These are phyloP conservation scores for Hippolais icterina DNA, from an alignment of 2,113 vertebrate species.

Conservation along the genomic window DNA sequence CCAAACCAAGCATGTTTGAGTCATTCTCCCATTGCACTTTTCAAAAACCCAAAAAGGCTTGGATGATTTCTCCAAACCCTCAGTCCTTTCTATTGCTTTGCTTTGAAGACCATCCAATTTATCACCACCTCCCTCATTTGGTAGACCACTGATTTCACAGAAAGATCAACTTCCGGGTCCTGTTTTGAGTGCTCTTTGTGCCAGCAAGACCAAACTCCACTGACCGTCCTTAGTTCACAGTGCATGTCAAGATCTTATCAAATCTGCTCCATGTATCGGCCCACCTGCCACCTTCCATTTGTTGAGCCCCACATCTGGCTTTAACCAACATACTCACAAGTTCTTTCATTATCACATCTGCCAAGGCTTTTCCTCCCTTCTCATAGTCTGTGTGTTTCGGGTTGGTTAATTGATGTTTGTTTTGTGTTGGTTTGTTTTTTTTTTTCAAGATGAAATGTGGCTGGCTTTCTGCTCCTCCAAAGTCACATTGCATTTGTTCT, in stretches of 20 bases:
- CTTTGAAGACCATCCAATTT: background rate
- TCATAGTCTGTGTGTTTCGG: background rate
- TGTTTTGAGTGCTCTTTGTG: background rate
- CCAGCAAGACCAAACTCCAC: background rate
- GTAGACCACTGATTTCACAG: background rate
- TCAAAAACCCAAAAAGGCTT: background rate
- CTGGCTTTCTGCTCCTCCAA: slow-evolving; percentile 34
- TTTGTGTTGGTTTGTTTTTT: background rate
- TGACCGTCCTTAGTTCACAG: background rate
- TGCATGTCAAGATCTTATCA: background rate
- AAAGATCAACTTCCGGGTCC: background rate
- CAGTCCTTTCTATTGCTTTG: background rate
- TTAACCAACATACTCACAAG: background rate
- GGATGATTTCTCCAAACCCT: background rate
- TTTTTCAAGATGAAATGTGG: background rate
- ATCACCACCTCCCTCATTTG: background rate
- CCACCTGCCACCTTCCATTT: background rate
- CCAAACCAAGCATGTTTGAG: background rate
- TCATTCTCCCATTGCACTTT: background rate
- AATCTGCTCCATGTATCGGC: background rate
- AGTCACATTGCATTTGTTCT: slow-evolving; percentile 54
- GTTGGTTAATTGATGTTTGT: slow-evolving; percentile 23
- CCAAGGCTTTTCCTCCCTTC: background rate
- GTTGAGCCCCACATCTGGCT: background rate
- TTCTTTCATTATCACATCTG: background rate